phyloP scores from a whole-genome alignment of 2,797 vertebrate species.

The Bovichtus variegatus region DNA sequence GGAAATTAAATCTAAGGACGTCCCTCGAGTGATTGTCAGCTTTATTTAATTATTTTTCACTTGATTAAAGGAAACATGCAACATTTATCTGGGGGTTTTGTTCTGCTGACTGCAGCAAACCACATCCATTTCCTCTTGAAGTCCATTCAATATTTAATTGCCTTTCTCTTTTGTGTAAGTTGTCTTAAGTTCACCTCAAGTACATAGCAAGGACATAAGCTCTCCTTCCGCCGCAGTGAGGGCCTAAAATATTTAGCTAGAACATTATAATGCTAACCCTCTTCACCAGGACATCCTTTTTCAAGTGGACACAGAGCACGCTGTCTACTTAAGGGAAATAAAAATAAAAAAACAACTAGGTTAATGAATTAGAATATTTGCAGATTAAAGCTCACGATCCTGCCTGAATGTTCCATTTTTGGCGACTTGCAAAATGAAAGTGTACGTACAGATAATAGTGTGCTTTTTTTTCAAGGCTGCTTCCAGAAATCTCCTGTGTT shows the following conservation, averaged over 20 bases:
- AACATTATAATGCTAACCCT: constrained; percentile 15
- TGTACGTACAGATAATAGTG: not conserved
- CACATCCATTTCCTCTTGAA: constrained; percentile 46
- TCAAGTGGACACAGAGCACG: not conserved
- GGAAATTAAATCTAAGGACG: constrained; percentile 10
- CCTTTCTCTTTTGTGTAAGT: constrained; percentile 46
- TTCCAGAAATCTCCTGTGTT: constrained; percentile 10
- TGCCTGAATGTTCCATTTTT: constrained; percentile 8
- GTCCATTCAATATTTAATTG: constrained; percentile 71
- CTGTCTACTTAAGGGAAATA: not conserved
- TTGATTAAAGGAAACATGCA: constrained; percentile 54
- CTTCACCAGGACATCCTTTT: not conserved
- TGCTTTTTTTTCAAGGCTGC: not conserved
- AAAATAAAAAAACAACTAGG: not conserved
- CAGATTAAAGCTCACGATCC: not conserved
- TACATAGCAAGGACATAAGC: constrained; percentile 41
- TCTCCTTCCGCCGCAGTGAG: constrained; percentile 11
- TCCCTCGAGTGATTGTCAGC: not conserved
- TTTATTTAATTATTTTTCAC: constrained; percentile 38
- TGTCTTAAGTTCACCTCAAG: constrained; percentile 51
- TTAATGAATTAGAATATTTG: not conserved
- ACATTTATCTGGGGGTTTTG: constrained; percentile 53
- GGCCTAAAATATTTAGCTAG: constrained; percentile 46
- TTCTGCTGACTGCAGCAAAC: constrained; percentile 50
- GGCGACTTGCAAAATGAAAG: not conserved